Conservation (phyloP, 2,113 vertebrate species). For the Ciconia maguari region DNA sequence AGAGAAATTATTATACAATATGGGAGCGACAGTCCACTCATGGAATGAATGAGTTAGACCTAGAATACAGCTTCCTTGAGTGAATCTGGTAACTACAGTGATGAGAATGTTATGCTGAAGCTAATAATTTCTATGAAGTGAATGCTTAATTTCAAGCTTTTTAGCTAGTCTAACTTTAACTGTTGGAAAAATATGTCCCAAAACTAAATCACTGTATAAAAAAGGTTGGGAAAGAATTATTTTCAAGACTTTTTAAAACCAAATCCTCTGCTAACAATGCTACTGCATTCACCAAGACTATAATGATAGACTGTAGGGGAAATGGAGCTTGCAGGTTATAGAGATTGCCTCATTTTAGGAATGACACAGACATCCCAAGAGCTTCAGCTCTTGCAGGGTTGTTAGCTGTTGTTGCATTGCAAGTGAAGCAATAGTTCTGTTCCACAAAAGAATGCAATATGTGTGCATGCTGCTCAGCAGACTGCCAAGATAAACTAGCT, state of each 20-base stretch:
- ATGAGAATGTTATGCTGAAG: neutral
- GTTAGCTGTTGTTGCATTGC: neutral
- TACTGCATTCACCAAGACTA: neutral
- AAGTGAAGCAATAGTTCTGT: neutral
- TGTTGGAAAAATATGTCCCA: neutral
- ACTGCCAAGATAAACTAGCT: neutral
- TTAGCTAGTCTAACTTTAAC: neutral
- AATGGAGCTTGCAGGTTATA: neutral
- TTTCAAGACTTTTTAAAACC: neutral
- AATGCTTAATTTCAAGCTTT: neutral
- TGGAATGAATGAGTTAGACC: neutral
- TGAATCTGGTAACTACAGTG: neutral
- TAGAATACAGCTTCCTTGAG: neutral
- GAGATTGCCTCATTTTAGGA: neutral
- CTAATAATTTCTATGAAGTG: fast-evolving
- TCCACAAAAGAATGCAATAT: neutral
- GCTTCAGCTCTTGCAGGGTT: neutral
- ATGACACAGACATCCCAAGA: neutral
- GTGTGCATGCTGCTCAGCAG: neutral
- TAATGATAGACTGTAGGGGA: neutral
- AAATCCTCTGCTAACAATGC: fast-evolving
- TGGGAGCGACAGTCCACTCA: neutral
- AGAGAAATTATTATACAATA: fast-evolving
- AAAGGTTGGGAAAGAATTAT: neutral
- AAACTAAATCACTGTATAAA: neutral